Evolutionary conservation across 1,140 invertebrate species (phyloP).

Genomic region (Piezodorus guildinii): DNA sequence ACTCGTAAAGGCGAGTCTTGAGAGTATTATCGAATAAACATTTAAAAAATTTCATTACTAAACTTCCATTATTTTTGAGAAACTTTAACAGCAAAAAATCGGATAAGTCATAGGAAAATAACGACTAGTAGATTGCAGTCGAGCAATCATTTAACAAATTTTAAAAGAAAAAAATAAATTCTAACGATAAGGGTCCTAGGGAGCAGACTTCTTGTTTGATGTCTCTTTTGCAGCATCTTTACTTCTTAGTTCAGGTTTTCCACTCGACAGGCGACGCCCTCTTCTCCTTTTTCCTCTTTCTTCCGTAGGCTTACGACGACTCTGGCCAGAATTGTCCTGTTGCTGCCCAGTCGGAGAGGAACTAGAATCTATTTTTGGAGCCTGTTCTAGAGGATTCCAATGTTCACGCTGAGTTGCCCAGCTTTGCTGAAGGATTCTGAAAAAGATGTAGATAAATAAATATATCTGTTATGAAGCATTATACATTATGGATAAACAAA

Average conservation of each 20-base stretch:
- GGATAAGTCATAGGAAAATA: too few species aligned
- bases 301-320: neutral
- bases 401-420: slow-evolving; percentile 28
- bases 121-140: too few species aligned
- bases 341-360: neutral
- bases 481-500: too few species aligned
- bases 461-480: too few species aligned
- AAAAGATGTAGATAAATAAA: neutral
- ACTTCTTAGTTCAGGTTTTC: neutral
- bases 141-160: too few species aligned
- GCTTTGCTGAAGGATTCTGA: slow-evolving; percentile 26
- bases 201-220: slow-evolving; percentile 9
- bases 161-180: too few species aligned
- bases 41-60: too few species aligned
- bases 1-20: too few species aligned
- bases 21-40: too few species aligned
- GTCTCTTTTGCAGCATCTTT: neutral
- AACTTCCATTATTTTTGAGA: too few species aligned
- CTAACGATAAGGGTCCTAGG: neutral
- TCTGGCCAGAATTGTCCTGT: neutral
- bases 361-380: neutral
- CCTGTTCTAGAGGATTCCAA: slow-evolving; percentile 26
- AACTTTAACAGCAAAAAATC: too few species aligned
- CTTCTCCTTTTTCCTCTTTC: neutral
- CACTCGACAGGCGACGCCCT: neutral